phyloP scores from a whole-genome alignment of 1,140 invertebrate genomes.

The Prorops nasuta region DNA sequence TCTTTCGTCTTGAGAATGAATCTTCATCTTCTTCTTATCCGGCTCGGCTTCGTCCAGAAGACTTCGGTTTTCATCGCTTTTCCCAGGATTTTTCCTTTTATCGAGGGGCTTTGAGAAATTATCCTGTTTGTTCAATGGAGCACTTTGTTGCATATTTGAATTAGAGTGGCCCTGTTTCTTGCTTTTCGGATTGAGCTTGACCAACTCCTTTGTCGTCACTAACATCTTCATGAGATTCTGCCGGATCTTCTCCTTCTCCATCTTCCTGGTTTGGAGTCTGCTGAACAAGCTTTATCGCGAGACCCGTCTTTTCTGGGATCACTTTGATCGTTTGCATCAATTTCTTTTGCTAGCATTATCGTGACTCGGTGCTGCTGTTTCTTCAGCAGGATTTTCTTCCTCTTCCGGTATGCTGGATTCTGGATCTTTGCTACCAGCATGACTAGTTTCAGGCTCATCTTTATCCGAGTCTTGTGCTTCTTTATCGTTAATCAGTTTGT shows the following conservation, averaged over 20 bases:
- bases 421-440: conserved; percentile 41
- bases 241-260: conserved; percentile 5
- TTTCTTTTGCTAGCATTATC: conserved; percentile 42
- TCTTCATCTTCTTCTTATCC: conserved; percentile 58
- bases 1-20: conserved; percentile 47
- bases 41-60: conserved; percentile 52
- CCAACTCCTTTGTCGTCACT: conserved; percentile 55
- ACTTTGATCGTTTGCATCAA: conserved; percentile 39
- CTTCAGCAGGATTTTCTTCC: conserved; percentile 53
- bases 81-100: conserved; percentile 53
- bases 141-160: conserved; percentile 37
- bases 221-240: conserved; percentile 49
- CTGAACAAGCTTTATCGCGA: conserved; percentile 38
- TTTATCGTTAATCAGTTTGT: too few relatives aligned
- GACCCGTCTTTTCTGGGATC: conserved; percentile 43
- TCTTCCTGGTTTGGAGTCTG: neutral
- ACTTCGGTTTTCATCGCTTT: conserved; percentile 53
- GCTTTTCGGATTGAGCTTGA: conserved; percentile 55
- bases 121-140: conserved; percentile 25
- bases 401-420: conserved; percentile 49
- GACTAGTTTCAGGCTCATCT: conserved; percentile 50
- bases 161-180: conserved; percentile 55
- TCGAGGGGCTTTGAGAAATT: conserved; percentile 32
- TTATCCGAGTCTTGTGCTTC: conserved; percentile 26
- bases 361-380: conserved; percentile 43